Base-by-base conservation (phyloP, 2,113 vertebrate genomes). In the Buteo buteo region DNA sequence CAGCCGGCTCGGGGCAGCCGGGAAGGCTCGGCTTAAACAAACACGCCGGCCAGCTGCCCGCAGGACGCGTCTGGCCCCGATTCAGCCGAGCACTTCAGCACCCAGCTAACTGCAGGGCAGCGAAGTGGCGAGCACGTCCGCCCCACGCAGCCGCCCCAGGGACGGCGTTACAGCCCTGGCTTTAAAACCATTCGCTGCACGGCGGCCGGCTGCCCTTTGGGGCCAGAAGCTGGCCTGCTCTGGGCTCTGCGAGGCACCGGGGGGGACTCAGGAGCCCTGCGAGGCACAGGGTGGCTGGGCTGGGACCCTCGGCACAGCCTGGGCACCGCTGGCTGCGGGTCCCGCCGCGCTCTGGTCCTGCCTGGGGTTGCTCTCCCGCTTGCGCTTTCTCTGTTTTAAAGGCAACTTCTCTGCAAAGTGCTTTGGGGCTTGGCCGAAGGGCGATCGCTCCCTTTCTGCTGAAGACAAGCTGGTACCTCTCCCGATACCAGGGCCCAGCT, bases 81-180 rank as follows among this genome's bases (percentile, higher is more conserved):
- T 25, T 31, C 54, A 16, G 57, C 32, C 5, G 7, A 29, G 40
- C 42, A 0, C 52, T 34, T 58, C 36, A 42, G 69, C 22, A 14
- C 34, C 34, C 44, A 5, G 64, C 9, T 3, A 38, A 13, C 40
- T 8, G 25, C 25, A 40, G 64, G 20, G 58, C 31, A 65, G 38
- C 5, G 4, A 13, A 1, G 34, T 47, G 15, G 47, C 0, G 2
- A 5, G 38, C 0, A 1, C 3, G 7, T 11, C 49, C 9, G 5
- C 15, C 6, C 2, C 49, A 10, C 0, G 9, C 67, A 40, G 44
- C 47, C 16, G 0, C 21, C 3, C 13, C 4, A 7, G 13, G 58
- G 21, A 8, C 0, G 3, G 31, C 5, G 14, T 5, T 36, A 6
- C 80, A 49, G 52, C 49, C 47, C 36, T 5, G 7, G 47, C 26